Base-by-base conservation (phyloP, 2,113 vertebrate species). In the Tachysurus fulvidraco region DNA sequence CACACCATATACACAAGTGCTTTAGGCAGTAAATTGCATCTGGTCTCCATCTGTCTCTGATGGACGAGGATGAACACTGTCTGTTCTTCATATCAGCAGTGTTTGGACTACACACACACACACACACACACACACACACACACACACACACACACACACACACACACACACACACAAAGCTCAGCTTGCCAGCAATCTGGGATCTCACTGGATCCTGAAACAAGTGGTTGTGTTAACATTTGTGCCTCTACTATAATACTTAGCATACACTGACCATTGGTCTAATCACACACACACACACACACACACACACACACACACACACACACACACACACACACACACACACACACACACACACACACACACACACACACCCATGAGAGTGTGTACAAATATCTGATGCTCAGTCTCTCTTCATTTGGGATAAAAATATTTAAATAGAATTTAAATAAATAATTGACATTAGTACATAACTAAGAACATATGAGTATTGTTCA, bases 1-100 rank as follows among this genome's bases (percentile, higher is more conserved):
- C 74, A 87, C 88, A 87, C 54, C 8, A 67, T n/a, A 83, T 73
- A 69, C 25, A 13, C 79, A 67, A 41, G 21, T 92, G 93, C 91
- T 91, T 90, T 80, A 91, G 91, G 89, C 92, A 94, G 91, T 93
- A 94, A 93, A 94, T 92, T 90, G 89, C 91, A 93, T 94, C 95
- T 94, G 93, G 92, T 91, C 89, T 87, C 91, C 93, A 94, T 94
- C 92, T 95, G 94, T 94, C 92, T 92, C 85, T 89, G 59, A 25
- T 81, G 62, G 12, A 46, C n/a, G 59, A 83, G 79, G 77, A 83
- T 5, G 67, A 85, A 77, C 69, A 57, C 59, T 65, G 60, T 44
- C 79, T 81, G 79, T 10, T 57, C 46, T 76, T 76, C 46, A 76
- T 76, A 76, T 76, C 25, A 52, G n/a, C 73, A 76, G 21, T 76